Percentiles rank a stretch among this genome's conserved stretches.
Evolutionary conservation across 2,888 invertebrate species (phyloP).

Genomic region (Hydriomena furcata): DNA sequence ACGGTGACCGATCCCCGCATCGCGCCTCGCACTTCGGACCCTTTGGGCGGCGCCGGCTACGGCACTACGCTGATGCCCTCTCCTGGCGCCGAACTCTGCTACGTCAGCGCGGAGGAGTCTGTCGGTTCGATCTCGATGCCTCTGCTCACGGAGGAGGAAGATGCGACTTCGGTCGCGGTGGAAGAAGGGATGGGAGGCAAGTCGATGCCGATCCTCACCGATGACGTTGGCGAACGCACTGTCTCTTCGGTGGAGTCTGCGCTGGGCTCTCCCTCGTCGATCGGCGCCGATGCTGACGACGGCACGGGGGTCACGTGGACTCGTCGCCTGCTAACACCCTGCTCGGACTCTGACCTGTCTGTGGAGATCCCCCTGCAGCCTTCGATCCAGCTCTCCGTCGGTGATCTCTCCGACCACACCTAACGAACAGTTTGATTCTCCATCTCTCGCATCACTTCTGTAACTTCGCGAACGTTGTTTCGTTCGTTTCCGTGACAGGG

Average conservation of each 20-base stretch:
- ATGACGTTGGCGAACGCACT: slow-evolving; percentile 57
- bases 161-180: not conserved
- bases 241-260: slow-evolving; percentile 16
- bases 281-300: slow-evolving; percentile 57
- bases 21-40: slow-evolving; percentile 78
- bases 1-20: slow-evolving; percentile 91
- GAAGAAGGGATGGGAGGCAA: slow-evolving; percentile 45
- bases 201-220: slow-evolving; percentile 75
- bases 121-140: slow-evolving; percentile 84
- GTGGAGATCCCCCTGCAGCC: slow-evolving; percentile 74
- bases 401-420: slow-evolving; percentile 59
- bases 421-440: slow-evolving; percentile 38
- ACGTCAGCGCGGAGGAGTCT: slow-evolving; percentile 57
- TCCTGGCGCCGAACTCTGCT: slow-evolving; percentile 65
- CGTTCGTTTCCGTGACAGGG: not conserved
- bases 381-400: slow-evolving; percentile 62
- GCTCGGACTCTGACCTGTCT: slow-evolving; percentile 68
- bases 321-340: slow-evolving; percentile 63
- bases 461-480: slow-evolving; percentile 8
- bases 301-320: slow-evolving; percentile 53
- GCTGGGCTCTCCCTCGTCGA: slow-evolving; percentile 17
- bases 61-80: slow-evolving; percentile 54
- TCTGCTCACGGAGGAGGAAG: slow-evolving; percentile 79
- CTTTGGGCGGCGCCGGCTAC: slow-evolving; percentile 59
- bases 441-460: slow-evolving; percentile 2